phyloP scores from a whole-genome alignment of 2,113 vertebrate species.

The human (Homo sapiens) region GRCh38 chr13:91213001-91213500 shows the following conservation, averaged over 20 bases:
- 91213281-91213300: constrained; percentile 11
- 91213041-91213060: background rate
- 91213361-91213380: background rate
- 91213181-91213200: constrained; percentile 20
- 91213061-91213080: constrained; percentile 42
- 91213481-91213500: background rate
- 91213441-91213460: background rate
- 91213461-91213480: background rate
- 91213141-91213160: constrained; percentile 44
- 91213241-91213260: background rate
- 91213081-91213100: constrained; percentile 50
- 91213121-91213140: constrained; percentile 37
- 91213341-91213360: background rate
- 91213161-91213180: background rate
- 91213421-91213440: background rate
- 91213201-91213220: constrained; percentile 37
- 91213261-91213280: background rate
- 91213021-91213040: background rate
- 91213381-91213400: background rate
- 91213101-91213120: background rate
- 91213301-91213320: background rate
- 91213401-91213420: background rate
- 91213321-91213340: constrained; percentile 16
- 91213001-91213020: background rate
- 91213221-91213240: constrained; percentile 26